A percentile compares a stretch with the other conserved stretches of the same genome.
phyloP scores from a whole-genome alignment of 2,888 invertebrate genomes.

The Megamerina dolium region DNA sequence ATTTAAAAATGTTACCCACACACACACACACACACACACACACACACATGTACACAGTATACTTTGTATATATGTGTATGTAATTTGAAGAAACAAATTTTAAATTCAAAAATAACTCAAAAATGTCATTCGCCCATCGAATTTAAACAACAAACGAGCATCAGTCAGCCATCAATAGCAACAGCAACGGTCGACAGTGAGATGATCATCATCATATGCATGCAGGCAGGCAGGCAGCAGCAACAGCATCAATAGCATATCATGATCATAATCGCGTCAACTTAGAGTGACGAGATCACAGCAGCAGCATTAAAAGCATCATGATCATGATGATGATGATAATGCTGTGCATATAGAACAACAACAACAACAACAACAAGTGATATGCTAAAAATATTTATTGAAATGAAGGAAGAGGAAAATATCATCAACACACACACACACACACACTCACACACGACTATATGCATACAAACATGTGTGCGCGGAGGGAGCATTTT shows the following conservation, averaged over 20 bases:
- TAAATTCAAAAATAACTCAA: conserved; percentile 39
- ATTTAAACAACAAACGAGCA: conserved; percentile 41
- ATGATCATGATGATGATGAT: conserved; percentile 1
- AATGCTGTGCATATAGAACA: conserved; percentile 2
- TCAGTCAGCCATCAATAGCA: conserved; percentile 10
- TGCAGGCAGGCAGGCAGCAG: no score
- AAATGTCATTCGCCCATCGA: conserved; percentile 43
- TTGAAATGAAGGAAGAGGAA: no score
- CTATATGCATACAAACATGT: no score
- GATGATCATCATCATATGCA: conserved; percentile 12
- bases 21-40: no score
- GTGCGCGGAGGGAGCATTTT: no score
- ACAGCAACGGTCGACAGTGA: conserved; percentile 1
- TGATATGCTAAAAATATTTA: conserved; percentile 36
- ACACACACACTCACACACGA: no score
- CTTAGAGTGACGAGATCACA: conserved; percentile 1
- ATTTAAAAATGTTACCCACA: no score
- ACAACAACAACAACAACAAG: conserved; percentile 16
- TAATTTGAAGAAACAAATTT: no score
- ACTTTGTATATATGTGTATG: no score
- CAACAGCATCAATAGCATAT: conserved; percentile 10
- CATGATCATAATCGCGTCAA: no score
- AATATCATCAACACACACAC: no score
- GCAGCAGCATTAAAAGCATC: conserved; percentile 9
- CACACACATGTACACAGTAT: no score